A percentile compares a stretch with the other conserved stretches of the same genome.
phyloP scores from a whole-genome alignment of 2,888 invertebrate species.

The Seladonia tumulorum region DNA sequence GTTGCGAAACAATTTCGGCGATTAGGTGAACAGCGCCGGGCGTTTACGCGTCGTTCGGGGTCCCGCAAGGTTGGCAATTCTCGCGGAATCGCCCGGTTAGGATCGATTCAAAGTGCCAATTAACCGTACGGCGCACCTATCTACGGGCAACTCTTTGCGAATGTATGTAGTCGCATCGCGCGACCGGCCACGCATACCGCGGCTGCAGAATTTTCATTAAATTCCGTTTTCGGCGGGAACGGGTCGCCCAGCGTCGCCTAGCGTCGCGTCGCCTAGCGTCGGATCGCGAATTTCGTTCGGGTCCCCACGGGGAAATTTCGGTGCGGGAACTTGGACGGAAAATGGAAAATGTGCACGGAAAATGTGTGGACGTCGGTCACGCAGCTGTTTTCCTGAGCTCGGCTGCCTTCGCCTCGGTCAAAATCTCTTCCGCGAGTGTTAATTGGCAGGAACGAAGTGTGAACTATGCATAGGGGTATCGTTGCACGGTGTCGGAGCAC shows the following conservation, averaged over 20 bases:
- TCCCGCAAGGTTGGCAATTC: not conserved
- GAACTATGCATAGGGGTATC: slow-evolving; percentile 73
- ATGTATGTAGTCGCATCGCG: not conserved
- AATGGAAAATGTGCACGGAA: slow-evolving; percentile 23
- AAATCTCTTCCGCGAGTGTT: slow-evolving; percentile 65
- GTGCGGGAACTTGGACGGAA: not conserved
- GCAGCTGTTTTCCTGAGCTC: slow-evolving; percentile 37
- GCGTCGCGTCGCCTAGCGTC: not conserved
- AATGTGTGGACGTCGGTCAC: slow-evolving; percentile 19
- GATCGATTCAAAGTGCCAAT: slow-evolving; percentile 4
- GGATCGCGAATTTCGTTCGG: too few relatives aligned
- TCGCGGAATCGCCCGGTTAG: not conserved
- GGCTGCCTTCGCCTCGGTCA: slow-evolving; percentile 52
- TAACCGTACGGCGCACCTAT: not conserved
- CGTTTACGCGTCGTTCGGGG: not conserved
- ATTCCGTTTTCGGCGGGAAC: not conserved
- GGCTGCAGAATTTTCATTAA: slow-evolving; percentile 18
- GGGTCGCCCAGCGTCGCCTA: not conserved
- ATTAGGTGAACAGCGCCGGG: not conserved
- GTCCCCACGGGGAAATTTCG: slow-evolving; percentile 22
- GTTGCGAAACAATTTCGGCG: not conserved
- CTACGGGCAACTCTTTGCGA: not conserved
- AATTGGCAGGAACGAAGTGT: slow-evolving; percentile 74
- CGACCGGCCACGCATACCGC: not conserved
- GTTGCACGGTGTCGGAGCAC: slow-evolving; percentile 64